Evolutionary conservation across 2,888 invertebrate genomes (phyloP), one percentile per base, ranked within the genome.

Genomic region (Augiades crinisus): DNA sequence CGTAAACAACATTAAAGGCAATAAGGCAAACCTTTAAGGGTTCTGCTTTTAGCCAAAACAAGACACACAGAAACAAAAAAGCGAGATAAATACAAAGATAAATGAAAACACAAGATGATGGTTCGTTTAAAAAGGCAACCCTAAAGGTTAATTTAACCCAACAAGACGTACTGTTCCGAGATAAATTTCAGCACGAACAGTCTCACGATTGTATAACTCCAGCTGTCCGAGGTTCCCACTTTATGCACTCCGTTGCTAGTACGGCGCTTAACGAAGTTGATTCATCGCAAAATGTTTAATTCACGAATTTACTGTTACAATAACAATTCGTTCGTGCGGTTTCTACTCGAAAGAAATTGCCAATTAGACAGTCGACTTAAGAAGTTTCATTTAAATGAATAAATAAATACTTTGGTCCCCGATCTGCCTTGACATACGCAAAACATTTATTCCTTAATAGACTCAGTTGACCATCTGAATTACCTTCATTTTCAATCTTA

Each of bases 181-280:
- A 33, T 19, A 34, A 13, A 17, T 45, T 45, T 45, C 16, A 43
- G 22, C 30, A 13, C 13, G 31, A 50, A 54, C 40, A 46, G 16
- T 46, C 41, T 46, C 49, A 47, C 46, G 33, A 47, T 58, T 54
- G 43, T 53, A 45, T 54, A 56, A 56, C 37, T 30, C 30, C 34
- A 30, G 13, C 36, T 37, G 36, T 30, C 37, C 17, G 8, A 10
- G 36, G 17, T n/a, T 24, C 17, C 36, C 17, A 27, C 27, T 46
- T 38, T 38, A 38, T 38, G 12, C 45, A 17, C 27, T 36, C 30
- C 21, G 38, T 13, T n/a, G 22, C 13, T 13, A 8, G 19, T 21
- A 17, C 37, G 19, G 47, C 17, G 16, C 31, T 40, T 47, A 47
- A 47, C 31, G 47, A 40, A 47, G 47, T 33, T 40, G 40, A 49